Conservation (phyloP, 1,140 invertebrate genomes). For the Bicyclus anynana region DNA sequence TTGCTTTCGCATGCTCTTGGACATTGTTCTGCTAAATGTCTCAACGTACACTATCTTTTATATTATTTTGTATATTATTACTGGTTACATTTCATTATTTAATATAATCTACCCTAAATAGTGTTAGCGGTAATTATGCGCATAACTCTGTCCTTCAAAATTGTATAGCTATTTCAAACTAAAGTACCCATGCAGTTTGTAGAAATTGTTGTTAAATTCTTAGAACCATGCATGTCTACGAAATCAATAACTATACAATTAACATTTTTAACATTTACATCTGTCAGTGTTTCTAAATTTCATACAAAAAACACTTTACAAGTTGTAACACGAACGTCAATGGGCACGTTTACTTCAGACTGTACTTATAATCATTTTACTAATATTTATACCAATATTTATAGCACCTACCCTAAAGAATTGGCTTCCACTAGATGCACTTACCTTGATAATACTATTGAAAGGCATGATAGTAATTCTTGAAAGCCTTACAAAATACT, state of each 20-base stretch:
- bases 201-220: conserved; percentile 3
- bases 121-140: neutral
- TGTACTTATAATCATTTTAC: conserved; percentile 18
- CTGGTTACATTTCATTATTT: neutral
- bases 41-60: neutral
- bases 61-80: conserved; percentile 9
- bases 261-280: conserved; percentile 27
- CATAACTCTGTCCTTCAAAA: conserved; percentile 39
- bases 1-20: conserved; percentile 62
- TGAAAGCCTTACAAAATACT: conserved; percentile 29
- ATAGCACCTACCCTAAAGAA: conserved; percentile 57
- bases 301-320: conserved; percentile 17
- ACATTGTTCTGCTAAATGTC: conserved; percentile 45
- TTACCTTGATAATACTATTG: conserved; percentile 21
- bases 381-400: neutral
- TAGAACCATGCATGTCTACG: neutral
- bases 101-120: too few species aligned
- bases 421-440: conserved; percentile 69
- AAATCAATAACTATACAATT: conserved; percentile 37
- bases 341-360: conserved; percentile 37
- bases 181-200: neutral
- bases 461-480: conserved; percentile 44
- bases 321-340: conserved; percentile 26
- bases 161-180: conserved; percentile 30
- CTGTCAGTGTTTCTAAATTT: conserved; percentile 1